Percentiles rank a stretch among this genome's conserved stretches.
These are phyloP conservation scores for Patella pellucida DNA, from an alignment of 2,888 invertebrate species.

Conservation along the genomic window DNA sequence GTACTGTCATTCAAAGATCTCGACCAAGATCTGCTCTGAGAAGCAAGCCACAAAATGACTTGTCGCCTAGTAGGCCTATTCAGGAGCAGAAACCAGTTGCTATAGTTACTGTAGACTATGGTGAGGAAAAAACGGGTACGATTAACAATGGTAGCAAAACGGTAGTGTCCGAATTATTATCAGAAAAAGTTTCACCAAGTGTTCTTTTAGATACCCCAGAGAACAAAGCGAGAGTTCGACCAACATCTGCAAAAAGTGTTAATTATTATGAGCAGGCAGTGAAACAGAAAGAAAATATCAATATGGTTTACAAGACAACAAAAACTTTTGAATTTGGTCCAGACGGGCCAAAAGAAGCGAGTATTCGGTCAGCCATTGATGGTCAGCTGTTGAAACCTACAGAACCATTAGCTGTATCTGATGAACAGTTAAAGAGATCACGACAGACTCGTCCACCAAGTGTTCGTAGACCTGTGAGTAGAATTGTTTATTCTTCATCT, in stretches of 20 bases:
- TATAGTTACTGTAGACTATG: constrained; percentile 49
- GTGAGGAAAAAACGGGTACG: constrained; percentile 20
- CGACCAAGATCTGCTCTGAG: constrained; percentile 18
- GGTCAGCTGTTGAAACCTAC: neutral
- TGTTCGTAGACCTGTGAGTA: constrained; percentile 2
- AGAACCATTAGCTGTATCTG: neutral
- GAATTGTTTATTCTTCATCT: no score
- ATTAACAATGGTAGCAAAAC: constrained; percentile 15
- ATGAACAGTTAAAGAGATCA: neutral
- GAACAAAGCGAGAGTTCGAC: neutral
- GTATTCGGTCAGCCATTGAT: neutral
- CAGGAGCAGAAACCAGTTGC: constrained; percentile 33
- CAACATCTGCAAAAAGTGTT: neutral
- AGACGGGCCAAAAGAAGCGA: constrained; percentile 19
- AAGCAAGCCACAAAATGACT: constrained; percentile 30
- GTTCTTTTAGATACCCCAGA: neutral
- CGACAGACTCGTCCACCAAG: neutral
- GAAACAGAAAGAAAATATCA: neutral
- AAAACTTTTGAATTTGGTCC: constrained; percentile 50
- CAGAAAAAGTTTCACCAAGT: neutral
- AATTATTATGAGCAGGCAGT: neutral
- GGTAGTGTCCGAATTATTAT: neutral
- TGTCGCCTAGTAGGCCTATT: constrained; percentile 36
- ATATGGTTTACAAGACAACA: constrained; percentile 40
- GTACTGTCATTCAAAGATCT: neutral